Percentiles rank a stretch among this genome's conserved stretches.
Evolutionary conservation across 2,113 vertebrate genomes (phyloP).

Genomic region (Origma solitaria): DNA sequence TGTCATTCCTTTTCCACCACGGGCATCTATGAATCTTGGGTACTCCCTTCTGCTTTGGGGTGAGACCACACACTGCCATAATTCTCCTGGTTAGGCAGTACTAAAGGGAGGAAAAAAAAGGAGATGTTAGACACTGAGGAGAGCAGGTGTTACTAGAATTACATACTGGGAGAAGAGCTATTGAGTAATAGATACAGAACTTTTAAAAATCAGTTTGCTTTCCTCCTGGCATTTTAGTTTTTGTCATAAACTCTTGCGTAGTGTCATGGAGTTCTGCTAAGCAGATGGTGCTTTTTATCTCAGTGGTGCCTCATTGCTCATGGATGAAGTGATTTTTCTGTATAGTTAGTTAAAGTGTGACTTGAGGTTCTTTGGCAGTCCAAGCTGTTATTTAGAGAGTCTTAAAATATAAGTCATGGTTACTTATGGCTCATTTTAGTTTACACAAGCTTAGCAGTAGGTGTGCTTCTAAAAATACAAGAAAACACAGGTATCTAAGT

Average conservation of each 20-base stretch:
- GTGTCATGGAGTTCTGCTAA: neutral
- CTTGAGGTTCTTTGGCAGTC: neutral
- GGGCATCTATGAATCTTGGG: neutral
- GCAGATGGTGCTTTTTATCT: slow-evolving; percentile 29
- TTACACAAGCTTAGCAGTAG: neutral
- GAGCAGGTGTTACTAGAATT: slow-evolving; percentile 22
- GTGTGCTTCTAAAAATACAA: slow-evolving; percentile 4
- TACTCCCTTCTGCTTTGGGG: neutral
- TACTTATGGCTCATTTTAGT: neutral
- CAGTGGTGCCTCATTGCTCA: neutral
- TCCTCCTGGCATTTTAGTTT: slow-evolving; percentile 7
- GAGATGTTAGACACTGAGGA: neutral
- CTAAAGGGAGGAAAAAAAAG: neutral
- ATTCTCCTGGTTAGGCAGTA: neutral
- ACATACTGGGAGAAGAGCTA: neutral
- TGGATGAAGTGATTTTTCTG: neutral
- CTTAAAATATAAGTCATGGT: neutral
- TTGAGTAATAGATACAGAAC: neutral
- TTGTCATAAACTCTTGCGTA: neutral
- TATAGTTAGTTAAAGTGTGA: neutral
- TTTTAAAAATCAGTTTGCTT: neutral
- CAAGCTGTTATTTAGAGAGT: neutral
- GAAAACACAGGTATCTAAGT: neutral
- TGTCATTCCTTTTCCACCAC: neutral
- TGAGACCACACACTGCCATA: neutral